A percentile compares a stretch with the other conserved stretches of the same genome.
phyloP scores from a whole-genome alignment of 2,113 vertebrate genomes.

The Anolis carolinensis region DNA sequence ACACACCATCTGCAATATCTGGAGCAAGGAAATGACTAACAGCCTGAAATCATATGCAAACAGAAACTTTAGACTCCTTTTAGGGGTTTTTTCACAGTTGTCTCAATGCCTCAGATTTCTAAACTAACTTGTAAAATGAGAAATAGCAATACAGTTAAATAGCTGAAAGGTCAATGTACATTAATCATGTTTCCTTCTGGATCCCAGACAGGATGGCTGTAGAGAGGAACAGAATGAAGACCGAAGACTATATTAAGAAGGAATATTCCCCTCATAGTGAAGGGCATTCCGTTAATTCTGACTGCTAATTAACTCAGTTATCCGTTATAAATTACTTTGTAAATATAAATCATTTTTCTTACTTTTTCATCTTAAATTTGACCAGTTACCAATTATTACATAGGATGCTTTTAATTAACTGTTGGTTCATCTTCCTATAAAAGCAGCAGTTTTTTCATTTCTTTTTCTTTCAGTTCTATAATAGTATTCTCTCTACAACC shows the following conservation, averaged over 20 bases:
- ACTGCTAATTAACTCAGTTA: not conserved
- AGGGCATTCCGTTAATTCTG: not conserved
- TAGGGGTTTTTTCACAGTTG: not conserved
- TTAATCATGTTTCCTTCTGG: not conserved
- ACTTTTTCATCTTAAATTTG: not conserved
- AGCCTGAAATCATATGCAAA: too few relatives aligned
- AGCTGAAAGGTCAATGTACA: not conserved
- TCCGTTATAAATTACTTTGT: slow-evolving; percentile 16
- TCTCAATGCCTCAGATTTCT: not conserved
- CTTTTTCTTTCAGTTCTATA: not conserved
- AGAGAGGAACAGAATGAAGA: not conserved
- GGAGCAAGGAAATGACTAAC: not conserved
- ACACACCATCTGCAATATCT: too few relatives aligned
- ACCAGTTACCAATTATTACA: not conserved
- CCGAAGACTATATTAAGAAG: not conserved
- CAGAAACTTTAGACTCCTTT: not conserved
- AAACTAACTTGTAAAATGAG: not conserved
- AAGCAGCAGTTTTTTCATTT: slow-evolving; percentile 12
- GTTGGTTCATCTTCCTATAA: not conserved
- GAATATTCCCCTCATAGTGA: not conserved
- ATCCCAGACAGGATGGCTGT: not conserved
- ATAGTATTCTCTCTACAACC: not conserved
- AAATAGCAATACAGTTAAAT: not conserved
- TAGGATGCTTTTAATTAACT: not conserved
- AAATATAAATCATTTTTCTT: not conserved